Percentiles rank a stretch among this genome's conserved stretches.
Evolutionary conservation across 2,797 vertebrate species (phyloP).

Genomic region (Scyliorhinus canicula): DNA sequence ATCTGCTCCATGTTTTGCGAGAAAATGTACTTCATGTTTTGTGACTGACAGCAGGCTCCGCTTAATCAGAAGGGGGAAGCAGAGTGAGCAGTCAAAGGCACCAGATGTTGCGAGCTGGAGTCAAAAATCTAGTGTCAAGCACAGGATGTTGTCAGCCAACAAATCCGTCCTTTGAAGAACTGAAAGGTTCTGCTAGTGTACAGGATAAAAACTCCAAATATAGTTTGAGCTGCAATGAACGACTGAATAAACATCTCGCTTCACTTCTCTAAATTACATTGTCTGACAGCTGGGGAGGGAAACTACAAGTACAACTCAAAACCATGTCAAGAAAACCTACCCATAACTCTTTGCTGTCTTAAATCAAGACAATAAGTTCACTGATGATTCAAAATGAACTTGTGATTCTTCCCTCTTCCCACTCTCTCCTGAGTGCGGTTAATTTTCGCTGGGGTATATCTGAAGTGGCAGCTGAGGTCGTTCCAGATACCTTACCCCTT

Average conservation of each 20-base stretch:
- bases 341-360: not conserved
- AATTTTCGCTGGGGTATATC: not conserved
- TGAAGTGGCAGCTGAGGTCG: not conserved
- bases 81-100: not conserved
- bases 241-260: not conserved
- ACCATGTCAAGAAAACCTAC: not conserved
- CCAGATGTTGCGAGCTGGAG: not conserved
- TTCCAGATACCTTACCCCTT: not conserved
- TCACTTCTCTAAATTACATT: not conserved
- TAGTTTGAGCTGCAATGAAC: not conserved
- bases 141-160: conserved; percentile 9
- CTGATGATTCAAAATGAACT: not conserved
- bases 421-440: not conserved
- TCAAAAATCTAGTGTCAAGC: conserved; percentile 6
- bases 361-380: not conserved
- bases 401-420: not conserved
- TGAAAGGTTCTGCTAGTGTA: not conserved
- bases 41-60: not conserved
- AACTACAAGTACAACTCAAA: not conserved
- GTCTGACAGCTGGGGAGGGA: not conserved
- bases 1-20: not conserved
- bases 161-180: conserved; percentile 18
- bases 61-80: not conserved
- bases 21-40: not conserved
- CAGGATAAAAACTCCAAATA: not conserved